These are phyloP conservation scores for Lipophrys pholis DNA, from an alignment of 2,113 vertebrate species.

Conservation along the genomic window DNA sequence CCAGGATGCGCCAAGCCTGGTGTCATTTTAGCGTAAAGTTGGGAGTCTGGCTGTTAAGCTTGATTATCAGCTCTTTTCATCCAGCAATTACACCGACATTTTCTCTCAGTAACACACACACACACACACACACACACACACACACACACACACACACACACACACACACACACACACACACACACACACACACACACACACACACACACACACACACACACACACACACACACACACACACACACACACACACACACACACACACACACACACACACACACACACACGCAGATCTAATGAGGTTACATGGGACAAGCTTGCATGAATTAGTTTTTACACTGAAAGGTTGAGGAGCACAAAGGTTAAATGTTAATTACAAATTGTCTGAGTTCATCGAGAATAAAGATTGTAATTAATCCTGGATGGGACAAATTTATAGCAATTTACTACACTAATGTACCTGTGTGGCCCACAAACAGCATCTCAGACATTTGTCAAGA, in stretches of 20 bases:
- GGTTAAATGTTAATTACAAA: constrained; percentile 78
- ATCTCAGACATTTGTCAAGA: constrained; percentile 19
- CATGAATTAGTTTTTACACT: constrained; percentile 60
- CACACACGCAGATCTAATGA: constrained; percentile 61
- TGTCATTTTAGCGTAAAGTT: constrained; percentile 27
- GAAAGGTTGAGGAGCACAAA: constrained; percentile 50
- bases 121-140: no score
- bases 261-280: constrained; percentile 35
- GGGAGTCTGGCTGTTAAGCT: constrained; percentile 28
- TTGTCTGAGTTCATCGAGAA: constrained; percentile 67
- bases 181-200: no score
- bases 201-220: no score
- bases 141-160: no score
- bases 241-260: no score
- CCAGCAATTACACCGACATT: constrained; percentile 22
- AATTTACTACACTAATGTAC: constrained; percentile 46
- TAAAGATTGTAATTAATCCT: constrained; percentile 75
- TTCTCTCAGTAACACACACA: background rate
- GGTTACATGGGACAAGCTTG: constrained; percentile 65
- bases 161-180: no score
- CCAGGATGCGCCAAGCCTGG: background rate
- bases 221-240: no score
- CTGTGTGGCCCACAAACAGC: constrained; percentile 27
- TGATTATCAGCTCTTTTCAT: constrained; percentile 42
- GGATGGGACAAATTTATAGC: constrained; percentile 48